Evolutionary conservation across 2,113 vertebrate genomes (phyloP).

Genomic region (Hassar affinis): DNA sequence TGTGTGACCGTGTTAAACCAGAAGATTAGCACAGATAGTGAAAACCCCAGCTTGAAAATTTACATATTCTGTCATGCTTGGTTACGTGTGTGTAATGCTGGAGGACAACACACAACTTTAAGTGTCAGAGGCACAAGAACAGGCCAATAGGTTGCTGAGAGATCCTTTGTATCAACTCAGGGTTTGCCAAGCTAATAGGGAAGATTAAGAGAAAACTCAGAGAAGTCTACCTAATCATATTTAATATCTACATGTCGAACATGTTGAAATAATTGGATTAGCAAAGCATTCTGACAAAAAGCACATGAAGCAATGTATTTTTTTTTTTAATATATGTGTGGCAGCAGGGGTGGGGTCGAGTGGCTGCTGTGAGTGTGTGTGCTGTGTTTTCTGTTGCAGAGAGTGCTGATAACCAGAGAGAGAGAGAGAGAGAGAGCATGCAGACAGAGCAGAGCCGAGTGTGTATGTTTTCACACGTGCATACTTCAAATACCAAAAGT

Average conservation of each 20-base stretch:
- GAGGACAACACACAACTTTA: conserved; percentile 45
- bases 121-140: neutral
- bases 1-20: conserved; percentile 37
- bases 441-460: no score
- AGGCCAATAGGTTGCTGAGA: conserved; percentile 1
- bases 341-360: no score
- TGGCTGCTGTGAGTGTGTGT: no score
- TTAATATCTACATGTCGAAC: neutral
- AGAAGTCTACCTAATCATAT: neutral
- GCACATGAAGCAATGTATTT: no score
- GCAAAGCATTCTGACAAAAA: neutral
- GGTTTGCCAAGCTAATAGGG: neutral
- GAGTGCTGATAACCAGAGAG: no score
- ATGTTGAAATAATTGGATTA: neutral
- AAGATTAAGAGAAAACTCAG: neutral
- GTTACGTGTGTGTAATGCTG: conserved; percentile 56
- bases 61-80: conserved; percentile 44
- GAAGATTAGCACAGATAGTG: conserved; percentile 59
- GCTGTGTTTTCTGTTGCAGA: no score
- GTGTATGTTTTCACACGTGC: no score
- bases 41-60: conserved; percentile 60
- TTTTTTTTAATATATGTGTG: neutral
- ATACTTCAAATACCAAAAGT: no score
- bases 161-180: conserved; percentile 7
- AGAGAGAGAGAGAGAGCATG: no score